Evolutionary conservation across 2,888 invertebrate species (phyloP), one percentile per base, ranked within the genome.

Genomic region (Melieria picta): DNA sequence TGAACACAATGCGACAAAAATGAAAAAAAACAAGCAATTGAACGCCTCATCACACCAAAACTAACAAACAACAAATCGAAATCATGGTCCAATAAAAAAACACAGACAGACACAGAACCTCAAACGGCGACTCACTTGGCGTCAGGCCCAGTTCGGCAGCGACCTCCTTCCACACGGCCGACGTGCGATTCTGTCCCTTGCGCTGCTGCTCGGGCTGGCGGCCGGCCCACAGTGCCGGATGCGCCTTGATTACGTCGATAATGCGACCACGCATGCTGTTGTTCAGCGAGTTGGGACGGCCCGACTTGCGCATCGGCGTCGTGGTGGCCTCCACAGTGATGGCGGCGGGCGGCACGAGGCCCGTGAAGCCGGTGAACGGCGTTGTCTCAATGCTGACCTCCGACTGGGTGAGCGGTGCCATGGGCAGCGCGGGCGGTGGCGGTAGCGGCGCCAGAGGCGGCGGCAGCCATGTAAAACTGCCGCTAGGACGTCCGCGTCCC

Each of bases 221-320:
- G 0, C 84, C 84, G 16, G 83, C 82, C 84, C 84, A 84, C 7
- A 84, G 75, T 0, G 82, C 77, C 10, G 84, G 85, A 43, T 81
- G 82, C n/a, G 79, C 79, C 72, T 83, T 83, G 13, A 84, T 85
- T 67, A 82, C 81, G 74, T 84, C 84, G 50, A 84, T 84, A 69
- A 84, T 84, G 13, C 82, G 81, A 0, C 85, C 84, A 5, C 84
- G 83, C 85, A 84, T 85, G 75, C 84, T 84, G 58, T 84, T 84
- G 69, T 84, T 85, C 77, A 84, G 65, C 4, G 84, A 84, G 63
- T 83, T 83, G 13, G 84, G 84, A 42, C 85, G 79, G 11, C 83
- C 83, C 43, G 84, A 79, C 50, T 84, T 84, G 9, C 83, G 81
- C 63, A 80, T 65, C 4, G 84, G 80, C 57, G 84, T 80, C 13